phyloP scores from a whole-genome alignment of 2,888 invertebrate species.

The Pecten maximus region DNA sequence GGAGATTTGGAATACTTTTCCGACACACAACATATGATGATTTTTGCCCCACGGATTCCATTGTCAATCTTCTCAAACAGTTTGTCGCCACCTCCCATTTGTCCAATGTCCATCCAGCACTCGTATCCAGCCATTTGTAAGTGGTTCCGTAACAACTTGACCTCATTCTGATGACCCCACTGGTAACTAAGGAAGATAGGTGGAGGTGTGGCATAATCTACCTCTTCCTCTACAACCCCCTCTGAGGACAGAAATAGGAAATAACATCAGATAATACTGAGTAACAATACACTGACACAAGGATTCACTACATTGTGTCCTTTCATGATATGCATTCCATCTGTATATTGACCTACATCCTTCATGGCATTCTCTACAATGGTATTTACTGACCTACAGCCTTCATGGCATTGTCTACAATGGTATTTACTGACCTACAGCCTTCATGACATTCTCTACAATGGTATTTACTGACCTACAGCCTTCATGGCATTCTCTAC shows the following conservation, averaged over 20 bases:
- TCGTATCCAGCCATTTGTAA: constrained; percentile 79
- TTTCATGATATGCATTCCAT: too few species aligned
- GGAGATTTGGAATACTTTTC: constrained; percentile 80
- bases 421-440: too few species aligned
- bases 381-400: too few species aligned
- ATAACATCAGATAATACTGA: too few species aligned
- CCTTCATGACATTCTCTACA: too few species aligned
- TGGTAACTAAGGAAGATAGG: constrained; percentile 74
- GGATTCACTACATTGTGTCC: too few species aligned
- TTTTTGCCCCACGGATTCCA: constrained; percentile 76
- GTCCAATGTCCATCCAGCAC: constrained; percentile 81
- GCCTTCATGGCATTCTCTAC: too few species aligned
- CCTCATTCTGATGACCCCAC: constrained; percentile 80
- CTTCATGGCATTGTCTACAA: too few species aligned
- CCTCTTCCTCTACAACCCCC: constrained; percentile 41
- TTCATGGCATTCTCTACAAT: background rate
- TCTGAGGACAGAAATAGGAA: constrained; percentile 47
- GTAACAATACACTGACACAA: too few species aligned
- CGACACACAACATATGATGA: constrained; percentile 62
- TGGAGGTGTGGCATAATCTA: constrained; percentile 47
- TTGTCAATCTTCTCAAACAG: constrained; percentile 80
- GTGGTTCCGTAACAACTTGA: constrained; percentile 76
- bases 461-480: too few species aligned
- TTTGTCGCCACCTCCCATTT: constrained; percentile 82
- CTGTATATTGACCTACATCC: background rate